These are phyloP conservation scores for Psophia crepitans DNA, from an alignment of 2,113 vertebrate genomes.

Conservation along the genomic window DNA sequence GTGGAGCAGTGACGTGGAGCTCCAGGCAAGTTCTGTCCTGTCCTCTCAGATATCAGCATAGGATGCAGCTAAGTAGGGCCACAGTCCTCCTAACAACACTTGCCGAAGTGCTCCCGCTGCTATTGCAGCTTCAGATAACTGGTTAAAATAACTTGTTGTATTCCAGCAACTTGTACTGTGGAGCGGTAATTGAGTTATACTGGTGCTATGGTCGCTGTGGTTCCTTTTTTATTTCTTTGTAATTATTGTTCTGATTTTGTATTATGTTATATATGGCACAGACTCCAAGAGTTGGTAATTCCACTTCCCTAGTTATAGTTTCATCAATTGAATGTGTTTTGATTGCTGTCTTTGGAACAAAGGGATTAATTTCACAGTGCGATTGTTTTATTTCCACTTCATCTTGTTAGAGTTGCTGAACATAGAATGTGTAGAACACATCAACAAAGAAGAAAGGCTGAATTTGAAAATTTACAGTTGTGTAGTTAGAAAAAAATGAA, in stretches of 20 bases:
- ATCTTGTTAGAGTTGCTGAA: not conserved
- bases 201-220: not conserved
- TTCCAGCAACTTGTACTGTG: not conserved
- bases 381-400: not conserved
- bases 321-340: not conserved
- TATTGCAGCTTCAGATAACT: not conserved
- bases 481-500: not conserved
- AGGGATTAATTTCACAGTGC: not conserved
- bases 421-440: not conserved
- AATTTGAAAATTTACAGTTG: not conserved
- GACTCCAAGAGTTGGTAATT: not conserved
- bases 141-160: not conserved
- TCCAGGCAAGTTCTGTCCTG: not conserved
- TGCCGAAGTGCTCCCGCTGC: not conserved
- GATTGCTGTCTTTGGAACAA: conserved; percentile 1
- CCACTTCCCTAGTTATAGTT: not conserved
- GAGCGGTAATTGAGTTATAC: not conserved
- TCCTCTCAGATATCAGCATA: not conserved
- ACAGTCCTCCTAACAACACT: not conserved
- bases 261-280: not conserved
- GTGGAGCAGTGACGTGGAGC: not conserved
- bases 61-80: not conserved
- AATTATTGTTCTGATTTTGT: not conserved
- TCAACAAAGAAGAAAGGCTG: not conserved
- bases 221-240: not conserved